Conservation (phyloP, 2,797 vertebrate species). For the Bovichtus diacanthus region DNA sequence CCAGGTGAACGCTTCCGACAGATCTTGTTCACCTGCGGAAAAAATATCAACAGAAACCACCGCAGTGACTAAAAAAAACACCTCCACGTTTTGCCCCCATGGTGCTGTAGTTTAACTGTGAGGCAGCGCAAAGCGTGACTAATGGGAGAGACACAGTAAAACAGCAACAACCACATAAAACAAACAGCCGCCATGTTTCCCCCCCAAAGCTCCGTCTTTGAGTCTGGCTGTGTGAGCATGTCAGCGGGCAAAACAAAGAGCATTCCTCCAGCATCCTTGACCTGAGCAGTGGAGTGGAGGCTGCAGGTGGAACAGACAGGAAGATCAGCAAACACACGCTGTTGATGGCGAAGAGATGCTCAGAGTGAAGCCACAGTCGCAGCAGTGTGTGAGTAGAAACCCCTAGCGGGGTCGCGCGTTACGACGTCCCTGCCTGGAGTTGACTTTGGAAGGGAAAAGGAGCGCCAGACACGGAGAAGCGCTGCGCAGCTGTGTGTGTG, state of each 20-base stretch:
- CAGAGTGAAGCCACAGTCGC: conserved; percentile 40
- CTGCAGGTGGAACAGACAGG: conserved; percentile 68
- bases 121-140: conserved; percentile 36
- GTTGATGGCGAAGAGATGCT: conserved; percentile 46
- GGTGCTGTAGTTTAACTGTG: conserved; percentile 29
- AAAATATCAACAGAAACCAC: conserved; percentile 32
- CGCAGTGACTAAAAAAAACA: conserved; percentile 32
- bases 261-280: conserved; percentile 42
- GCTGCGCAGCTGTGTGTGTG: conserved; percentile 60
- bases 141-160: conserved; percentile 35
- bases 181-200: conserved; percentile 62
- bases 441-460: conserved; percentile 67
- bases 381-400: conserved; percentile 39
- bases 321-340: conserved; percentile 63
- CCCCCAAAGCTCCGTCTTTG: conserved; percentile 47
- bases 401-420: conserved; percentile 41
- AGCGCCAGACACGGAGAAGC: neutral
- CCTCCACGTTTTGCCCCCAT: conserved; percentile 24
- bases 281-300: conserved; percentile 36
- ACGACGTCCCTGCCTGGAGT: conserved; percentile 39
- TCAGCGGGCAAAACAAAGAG: conserved; percentile 45
- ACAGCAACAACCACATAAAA: conserved; percentile 57
- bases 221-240: conserved; percentile 59
- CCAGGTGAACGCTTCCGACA: conserved; percentile 29
- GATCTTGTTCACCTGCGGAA: conserved; percentile 46